Evolutionary conservation across 1,140 invertebrate species (phyloP).

Genomic region (Tribolium castaneum): DNA sequence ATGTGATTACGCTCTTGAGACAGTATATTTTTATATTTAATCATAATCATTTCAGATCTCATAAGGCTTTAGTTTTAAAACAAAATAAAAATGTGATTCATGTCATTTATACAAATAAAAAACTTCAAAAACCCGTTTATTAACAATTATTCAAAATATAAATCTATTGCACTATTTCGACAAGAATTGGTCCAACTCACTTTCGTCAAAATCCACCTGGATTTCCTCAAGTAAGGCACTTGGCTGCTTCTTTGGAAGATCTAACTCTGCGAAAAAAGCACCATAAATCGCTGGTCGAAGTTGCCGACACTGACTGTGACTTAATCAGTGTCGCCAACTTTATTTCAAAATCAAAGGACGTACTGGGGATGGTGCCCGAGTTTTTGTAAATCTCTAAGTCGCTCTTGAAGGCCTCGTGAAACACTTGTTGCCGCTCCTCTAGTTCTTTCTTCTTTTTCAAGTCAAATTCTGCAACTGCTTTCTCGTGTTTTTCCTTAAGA

Average conservation of each 20-base stretch:
- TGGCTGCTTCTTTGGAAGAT: slow-evolving; percentile 57
- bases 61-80: slow-evolving; percentile 38
- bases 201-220: slow-evolving; percentile 61
- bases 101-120: slow-evolving; percentile 41
- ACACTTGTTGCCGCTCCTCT: slow-evolving; percentile 74
- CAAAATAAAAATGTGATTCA: slow-evolving; percentile 36
- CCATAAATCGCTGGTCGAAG: too few relatives aligned
- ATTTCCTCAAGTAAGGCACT: slow-evolving; percentile 63
- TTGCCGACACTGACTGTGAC: too few relatives aligned
- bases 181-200: slow-evolving; percentile 61
- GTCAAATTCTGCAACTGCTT: slow-evolving; percentile 70
- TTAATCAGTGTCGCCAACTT: neutral
- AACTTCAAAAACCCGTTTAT: slow-evolving; percentile 32
- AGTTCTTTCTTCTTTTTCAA: slow-evolving; percentile 67
- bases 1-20: slow-evolving; percentile 16
- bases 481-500: slow-evolving; percentile 66
- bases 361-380: slow-evolving; percentile 72
- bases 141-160: slow-evolving; percentile 25
- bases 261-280: slow-evolving; percentile 54
- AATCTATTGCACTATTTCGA: slow-evolving; percentile 23
- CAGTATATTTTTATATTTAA: slow-evolving; percentile 40
- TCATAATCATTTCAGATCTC: slow-evolving; percentile 39
- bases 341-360: slow-evolving; percentile 50
- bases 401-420: slow-evolving; percentile 76
- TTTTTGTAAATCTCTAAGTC: slow-evolving; percentile 74